Conservation (phyloP, 2,888 invertebrate genomes). For the Calliphora vomitoria region DNA sequence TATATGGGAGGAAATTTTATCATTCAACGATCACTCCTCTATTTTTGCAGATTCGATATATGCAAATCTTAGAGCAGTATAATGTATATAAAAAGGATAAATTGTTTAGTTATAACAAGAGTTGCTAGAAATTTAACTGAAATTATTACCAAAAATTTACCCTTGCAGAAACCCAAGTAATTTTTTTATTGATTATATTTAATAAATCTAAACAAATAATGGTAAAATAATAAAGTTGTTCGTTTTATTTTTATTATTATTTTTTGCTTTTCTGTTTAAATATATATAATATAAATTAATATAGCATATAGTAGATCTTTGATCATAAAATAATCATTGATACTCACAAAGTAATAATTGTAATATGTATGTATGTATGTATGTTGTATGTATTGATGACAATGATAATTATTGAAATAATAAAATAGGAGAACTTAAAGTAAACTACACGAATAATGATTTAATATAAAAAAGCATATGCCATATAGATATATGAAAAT, state of each 20-base stretch:
- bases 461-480: slow-evolving; percentile 60
- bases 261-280: slow-evolving; percentile 52
- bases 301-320: slow-evolving; percentile 64
- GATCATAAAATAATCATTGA: slow-evolving; percentile 68
- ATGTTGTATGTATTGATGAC: slow-evolving; percentile 26
- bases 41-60: no score
- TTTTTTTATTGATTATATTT: no score
- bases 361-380: background rate
- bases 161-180: no score
- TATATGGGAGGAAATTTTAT: no score
- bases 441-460: slow-evolving; percentile 52
- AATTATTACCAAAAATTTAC: no score
- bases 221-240: slow-evolving; percentile 53
- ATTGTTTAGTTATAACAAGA: no score
- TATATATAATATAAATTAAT: slow-evolving; percentile 69
- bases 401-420: slow-evolving; percentile 47
- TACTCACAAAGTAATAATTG: slow-evolving; percentile 51
- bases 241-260: slow-evolving; percentile 59
- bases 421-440: slow-evolving; percentile 58
- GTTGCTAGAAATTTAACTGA: no score
- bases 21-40: no score
- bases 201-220: background rate
- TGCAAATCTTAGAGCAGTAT: no score
- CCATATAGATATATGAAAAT: slow-evolving; percentile 39
- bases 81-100: no score